Base-by-base conservation (phyloP, 2,797 vertebrate species). In the Chelon auratus region DNA sequence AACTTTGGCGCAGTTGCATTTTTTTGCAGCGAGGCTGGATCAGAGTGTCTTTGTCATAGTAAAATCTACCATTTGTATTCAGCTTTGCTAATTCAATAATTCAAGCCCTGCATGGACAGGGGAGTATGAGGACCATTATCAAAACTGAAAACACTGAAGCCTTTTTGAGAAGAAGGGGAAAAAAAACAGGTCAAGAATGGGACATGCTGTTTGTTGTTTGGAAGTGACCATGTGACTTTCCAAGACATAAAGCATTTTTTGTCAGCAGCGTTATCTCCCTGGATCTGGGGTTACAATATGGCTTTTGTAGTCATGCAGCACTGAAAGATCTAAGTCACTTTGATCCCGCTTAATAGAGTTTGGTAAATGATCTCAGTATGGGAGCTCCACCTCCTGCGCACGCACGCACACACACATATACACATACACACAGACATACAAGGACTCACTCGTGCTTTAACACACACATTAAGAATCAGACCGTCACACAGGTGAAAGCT, bases 321-420 rank as follows among this genome's bases (percentile, higher is more conserved):
- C 79, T 85, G 86, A 87, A 77, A 94, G 92, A 94, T 93, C 92
- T 85, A 89, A 94, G 93, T 88, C 80, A 82, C 94, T 95, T 94
- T 95, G 94, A 95, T 95, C 93, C 90, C 40, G 63, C 82, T 92
- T 94, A 94, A 94, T 92, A 93, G 92, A 93, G 92, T 93, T 94
- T 94, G 91, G 93, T 91, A 94, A 94, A 94, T 89, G 91, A 94
- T 95, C 93, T 92, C 90, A 89, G 91, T 79, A 77, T 77, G 77
- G 88, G 83, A 91, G 81, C 86, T 82, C 75, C 77, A 12, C 83
- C 86, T 83, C 70, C 66, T 68, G 24, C 8, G 43, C 47, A 4
- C 68, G 2, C 22, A 11, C 69, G 37, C 72, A 50, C 77, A 55
- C 65, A 48, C 65, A 45, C 61, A 61, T 66, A 65, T 63, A 75